Conservation (phyloP, 2,888 invertebrate species). For the Tetragonisca angustula region DNA sequence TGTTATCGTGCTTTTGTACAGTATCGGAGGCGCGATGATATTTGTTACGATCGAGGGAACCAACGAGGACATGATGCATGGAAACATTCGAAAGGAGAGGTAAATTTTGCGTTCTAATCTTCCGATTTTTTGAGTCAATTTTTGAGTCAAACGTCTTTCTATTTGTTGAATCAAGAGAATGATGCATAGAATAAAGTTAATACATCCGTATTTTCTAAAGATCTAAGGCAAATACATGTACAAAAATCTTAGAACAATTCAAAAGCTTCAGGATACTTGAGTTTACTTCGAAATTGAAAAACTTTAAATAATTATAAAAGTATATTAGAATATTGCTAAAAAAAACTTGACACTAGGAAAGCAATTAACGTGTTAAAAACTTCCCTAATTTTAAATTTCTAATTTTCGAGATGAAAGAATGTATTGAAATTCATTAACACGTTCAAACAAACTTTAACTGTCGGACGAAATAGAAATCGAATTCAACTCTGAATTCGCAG, state of each 20-base stretch:
- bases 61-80: constrained; percentile 80
- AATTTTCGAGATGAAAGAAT: too few relatives aligned
- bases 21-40: constrained; percentile 91
- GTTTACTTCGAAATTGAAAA: background rate
- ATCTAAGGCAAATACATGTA: too few relatives aligned
- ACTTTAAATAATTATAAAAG: background rate
- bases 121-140: background rate
- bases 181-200: too few relatives aligned
- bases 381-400: background rate
- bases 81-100: constrained; percentile 80
- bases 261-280: background rate
- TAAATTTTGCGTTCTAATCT: constrained; percentile 35
- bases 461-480: background rate
- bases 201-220: too few relatives aligned
- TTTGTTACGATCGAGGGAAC: constrained; percentile 92
- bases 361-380: background rate
- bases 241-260: background rate
- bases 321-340: background rate
- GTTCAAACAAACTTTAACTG: background rate
- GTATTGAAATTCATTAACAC: background rate
- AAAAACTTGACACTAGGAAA: background rate
- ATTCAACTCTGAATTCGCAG: background rate
- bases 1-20: constrained; percentile 91
- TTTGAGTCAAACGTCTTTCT: background rate
- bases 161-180: background rate